Percentiles rank a stretch among this genome's conserved stretches.
Evolutionary conservation across 1,140 invertebrate genomes (phyloP).

Genomic region (Dreissena polymorpha): DNA sequence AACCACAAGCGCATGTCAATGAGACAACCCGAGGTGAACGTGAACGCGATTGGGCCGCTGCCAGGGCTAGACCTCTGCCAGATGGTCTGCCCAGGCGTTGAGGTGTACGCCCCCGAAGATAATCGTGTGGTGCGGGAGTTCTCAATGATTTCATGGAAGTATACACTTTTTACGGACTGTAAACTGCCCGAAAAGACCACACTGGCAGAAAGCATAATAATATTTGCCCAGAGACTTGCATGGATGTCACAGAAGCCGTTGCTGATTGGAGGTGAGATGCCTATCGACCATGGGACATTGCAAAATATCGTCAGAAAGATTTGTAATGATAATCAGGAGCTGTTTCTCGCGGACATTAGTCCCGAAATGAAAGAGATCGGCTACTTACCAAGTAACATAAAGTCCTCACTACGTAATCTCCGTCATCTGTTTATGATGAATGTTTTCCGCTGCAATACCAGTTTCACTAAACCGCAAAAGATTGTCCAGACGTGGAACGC

Average conservation of each 20-base stretch:
- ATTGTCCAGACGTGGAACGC: slow-evolving; percentile 10
- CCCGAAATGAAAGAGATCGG: slow-evolving; percentile 11
- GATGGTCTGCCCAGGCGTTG: slow-evolving; percentile 16
- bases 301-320: slow-evolving; percentile 15
- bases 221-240: slow-evolving; percentile 21
- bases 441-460: slow-evolving; percentile 4
- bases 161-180: neutral
- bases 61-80: slow-evolving; percentile 6
- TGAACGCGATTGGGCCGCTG: slow-evolving; percentile 16
- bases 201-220: slow-evolving; percentile 8
- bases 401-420: neutral
- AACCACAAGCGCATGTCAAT: slow-evolving; percentile 3
- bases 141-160: slow-evolving; percentile 26
- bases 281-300: neutral
- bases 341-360: neutral
- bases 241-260: slow-evolving; percentile 10
- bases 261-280: slow-evolving; percentile 32
- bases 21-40: slow-evolving; percentile 15
- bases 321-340: neutral
- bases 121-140: slow-evolving; percentile 22
- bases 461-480: neutral
- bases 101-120: neutral
- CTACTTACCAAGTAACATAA: slow-evolving; percentile 17
- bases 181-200: too few relatives aligned
- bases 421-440: slow-evolving; percentile 40